Conservation (phyloP, 2,113 vertebrate genomes). For the Dipodomys ordii region DNA sequence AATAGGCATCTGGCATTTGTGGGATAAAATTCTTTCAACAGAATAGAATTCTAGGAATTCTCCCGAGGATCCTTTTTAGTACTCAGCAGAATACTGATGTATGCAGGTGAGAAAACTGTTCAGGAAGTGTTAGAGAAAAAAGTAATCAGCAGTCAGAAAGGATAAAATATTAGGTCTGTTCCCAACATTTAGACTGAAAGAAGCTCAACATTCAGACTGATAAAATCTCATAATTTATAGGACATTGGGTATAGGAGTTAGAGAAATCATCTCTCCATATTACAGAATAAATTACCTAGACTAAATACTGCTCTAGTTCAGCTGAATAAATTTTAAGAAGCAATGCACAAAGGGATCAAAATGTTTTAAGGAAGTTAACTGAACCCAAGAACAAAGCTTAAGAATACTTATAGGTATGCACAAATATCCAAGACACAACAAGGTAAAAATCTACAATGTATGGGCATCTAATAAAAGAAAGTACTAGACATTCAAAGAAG, state of each 20-base stretch:
- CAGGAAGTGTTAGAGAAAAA: not conserved
- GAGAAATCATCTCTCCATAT: constrained; percentile 1
- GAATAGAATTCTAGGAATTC: not conserved
- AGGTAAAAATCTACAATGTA: constrained; percentile 53
- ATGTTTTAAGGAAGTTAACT: constrained; percentile 52
- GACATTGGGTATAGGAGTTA: not conserved
- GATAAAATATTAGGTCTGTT: not conserved
- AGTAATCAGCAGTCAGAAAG: not conserved
- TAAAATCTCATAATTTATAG: not conserved
- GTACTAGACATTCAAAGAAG: constrained; percentile 21
- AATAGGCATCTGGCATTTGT: not conserved
- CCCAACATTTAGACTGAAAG: not conserved
- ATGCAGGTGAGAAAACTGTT: not conserved
- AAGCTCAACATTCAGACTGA: not conserved
- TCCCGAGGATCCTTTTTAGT: not conserved
- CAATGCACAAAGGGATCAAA: constrained; percentile 2
- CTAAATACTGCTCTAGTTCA: not conserved
- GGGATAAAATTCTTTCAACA: not conserved
- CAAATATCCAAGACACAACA: constrained; percentile 46
- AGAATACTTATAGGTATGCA: constrained; percentile 50
- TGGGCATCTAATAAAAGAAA: constrained; percentile 47
- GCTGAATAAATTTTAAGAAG: constrained; percentile 42
- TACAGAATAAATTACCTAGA: constrained; percentile 39
- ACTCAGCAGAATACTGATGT: not conserved
- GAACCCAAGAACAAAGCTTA: constrained; percentile 54